Percentiles rank a stretch among this genome's conserved stretches.
phyloP scores from a whole-genome alignment of 37 sponge, comb jelly and placozoan genomes.

The Cliona cf. orientalis region DNA sequence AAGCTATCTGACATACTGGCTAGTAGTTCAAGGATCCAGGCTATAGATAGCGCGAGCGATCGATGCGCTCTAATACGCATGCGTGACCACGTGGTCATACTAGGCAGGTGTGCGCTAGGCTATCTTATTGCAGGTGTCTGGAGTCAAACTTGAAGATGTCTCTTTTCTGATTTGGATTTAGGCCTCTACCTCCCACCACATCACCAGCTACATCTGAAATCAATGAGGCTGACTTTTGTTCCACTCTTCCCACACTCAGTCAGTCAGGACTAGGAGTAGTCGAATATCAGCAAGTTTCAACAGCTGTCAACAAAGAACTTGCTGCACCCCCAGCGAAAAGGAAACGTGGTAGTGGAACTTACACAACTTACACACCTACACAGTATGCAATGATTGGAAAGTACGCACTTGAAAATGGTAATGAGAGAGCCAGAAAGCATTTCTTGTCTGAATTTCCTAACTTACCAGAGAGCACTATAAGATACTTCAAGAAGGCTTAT shows the following conservation, averaged over 20 bases:
- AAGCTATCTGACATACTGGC: no score
- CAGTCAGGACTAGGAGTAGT: constrained; percentile 30
- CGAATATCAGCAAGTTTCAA: constrained; percentile 2
- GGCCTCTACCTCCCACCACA: neutral
- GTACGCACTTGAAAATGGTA: constrained; percentile 70
- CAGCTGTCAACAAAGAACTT: neutral
- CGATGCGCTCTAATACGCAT: neutral
- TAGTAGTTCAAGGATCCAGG: neutral
- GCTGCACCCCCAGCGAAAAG: constrained; percentile 16
- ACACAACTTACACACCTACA: constrained; percentile 21
- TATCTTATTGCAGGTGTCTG: neutral
- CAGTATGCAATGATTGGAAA: constrained; percentile 45
- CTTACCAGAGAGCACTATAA: constrained; percentile 46
- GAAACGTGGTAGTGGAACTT: constrained; percentile 5
- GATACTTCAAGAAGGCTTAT: constrained; percentile 52
- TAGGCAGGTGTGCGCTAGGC: no score
- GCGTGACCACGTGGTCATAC: neutral
- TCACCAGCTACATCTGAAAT: neutral
- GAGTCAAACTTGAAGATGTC: constrained; percentile 22
- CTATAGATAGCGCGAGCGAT: neutral
- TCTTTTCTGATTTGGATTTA: constrained; percentile 56
- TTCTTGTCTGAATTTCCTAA: constrained; percentile 32
- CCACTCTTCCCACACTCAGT: neutral
- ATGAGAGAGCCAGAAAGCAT: constrained; percentile 51
- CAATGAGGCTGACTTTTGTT: neutral